These are phyloP conservation scores for Rhinophrynus dorsalis DNA, from an alignment of 2,797 vertebrate species.

Conservation along the genomic window DNA sequence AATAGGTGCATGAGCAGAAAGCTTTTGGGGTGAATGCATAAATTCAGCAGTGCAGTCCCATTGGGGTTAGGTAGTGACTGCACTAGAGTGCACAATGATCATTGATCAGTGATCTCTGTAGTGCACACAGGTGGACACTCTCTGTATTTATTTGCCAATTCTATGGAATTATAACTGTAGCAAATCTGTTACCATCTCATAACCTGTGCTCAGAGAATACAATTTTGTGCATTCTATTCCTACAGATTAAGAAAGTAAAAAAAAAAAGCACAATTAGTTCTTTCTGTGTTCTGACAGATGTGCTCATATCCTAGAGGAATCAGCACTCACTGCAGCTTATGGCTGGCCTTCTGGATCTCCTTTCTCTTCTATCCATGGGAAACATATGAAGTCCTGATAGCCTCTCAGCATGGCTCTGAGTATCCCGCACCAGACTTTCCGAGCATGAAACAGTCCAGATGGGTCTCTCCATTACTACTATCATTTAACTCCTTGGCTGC, in stretches of 20 bases:
- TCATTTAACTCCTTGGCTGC: too few relatives aligned
- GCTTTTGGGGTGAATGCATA: too few relatives aligned
- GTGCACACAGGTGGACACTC: too few relatives aligned
- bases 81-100: too few relatives aligned
- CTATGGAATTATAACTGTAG: too few relatives aligned
- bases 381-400: neutral
- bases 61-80: too few relatives aligned
- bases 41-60: too few relatives aligned
- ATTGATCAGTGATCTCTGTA: too few relatives aligned
- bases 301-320: neutral
- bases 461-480: neutral
- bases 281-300: neutral
- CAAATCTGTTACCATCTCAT: too few relatives aligned
- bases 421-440: neutral
- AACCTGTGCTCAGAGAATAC: conserved; percentile 11
- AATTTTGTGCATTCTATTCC: neutral
- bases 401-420: neutral
- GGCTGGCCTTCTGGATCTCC: neutral
- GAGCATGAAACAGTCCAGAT: neutral
- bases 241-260: neutral
- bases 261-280: neutral
- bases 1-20: too few relatives aligned
- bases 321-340: neutral
- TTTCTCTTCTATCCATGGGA: neutral
- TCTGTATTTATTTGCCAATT: too few relatives aligned